Evolutionary conservation across 2,113 vertebrate genomes (phyloP).

Genomic region (Odontesthes bonariensis): DNA sequence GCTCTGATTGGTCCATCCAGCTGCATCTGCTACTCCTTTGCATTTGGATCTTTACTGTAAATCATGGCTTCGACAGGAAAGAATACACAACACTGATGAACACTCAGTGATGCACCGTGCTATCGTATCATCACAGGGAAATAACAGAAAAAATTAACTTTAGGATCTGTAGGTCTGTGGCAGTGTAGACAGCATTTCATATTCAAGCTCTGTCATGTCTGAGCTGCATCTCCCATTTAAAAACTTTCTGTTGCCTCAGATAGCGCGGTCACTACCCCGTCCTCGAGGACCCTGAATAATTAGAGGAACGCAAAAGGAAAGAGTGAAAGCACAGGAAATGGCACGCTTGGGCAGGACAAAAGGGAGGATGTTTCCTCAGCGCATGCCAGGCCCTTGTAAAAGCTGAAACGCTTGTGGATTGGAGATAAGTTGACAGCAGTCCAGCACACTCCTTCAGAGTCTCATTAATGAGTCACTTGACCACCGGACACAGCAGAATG

Average conservation of each 20-base stretch:
- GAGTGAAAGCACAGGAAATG: conserved; percentile 74
- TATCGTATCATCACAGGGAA: background rate
- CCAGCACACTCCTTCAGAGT: conserved; percentile 14
- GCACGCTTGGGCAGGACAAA: conserved; percentile 59
- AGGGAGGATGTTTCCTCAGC: conserved; percentile 57
- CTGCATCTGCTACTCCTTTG: no score
- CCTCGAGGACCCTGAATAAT: conserved; percentile 52
- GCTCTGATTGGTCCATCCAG: background rate
- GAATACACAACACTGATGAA: background rate
- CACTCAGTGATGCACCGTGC: background rate
- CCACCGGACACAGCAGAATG: conserved; percentile 10
- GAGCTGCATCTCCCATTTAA: conserved; percentile 13
- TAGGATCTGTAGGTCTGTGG: no score
- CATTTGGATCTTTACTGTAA: no score
- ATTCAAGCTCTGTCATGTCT: background rate
- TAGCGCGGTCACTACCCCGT: conserved; percentile 18
- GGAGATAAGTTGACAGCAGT: conserved; percentile 33
- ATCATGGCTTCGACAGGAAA: background rate
- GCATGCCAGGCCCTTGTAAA: conserved; percentile 55
- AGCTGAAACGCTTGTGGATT: conserved; percentile 25
- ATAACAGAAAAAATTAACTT: background rate
- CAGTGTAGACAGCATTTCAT: background rate
- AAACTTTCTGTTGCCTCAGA: conserved; percentile 11
- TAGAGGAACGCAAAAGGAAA: conserved; percentile 59
- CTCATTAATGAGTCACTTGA: conserved; percentile 29